Base-by-base conservation (phyloP, 2,888 invertebrate genomes). In the Abrostola triplasia region DNA sequence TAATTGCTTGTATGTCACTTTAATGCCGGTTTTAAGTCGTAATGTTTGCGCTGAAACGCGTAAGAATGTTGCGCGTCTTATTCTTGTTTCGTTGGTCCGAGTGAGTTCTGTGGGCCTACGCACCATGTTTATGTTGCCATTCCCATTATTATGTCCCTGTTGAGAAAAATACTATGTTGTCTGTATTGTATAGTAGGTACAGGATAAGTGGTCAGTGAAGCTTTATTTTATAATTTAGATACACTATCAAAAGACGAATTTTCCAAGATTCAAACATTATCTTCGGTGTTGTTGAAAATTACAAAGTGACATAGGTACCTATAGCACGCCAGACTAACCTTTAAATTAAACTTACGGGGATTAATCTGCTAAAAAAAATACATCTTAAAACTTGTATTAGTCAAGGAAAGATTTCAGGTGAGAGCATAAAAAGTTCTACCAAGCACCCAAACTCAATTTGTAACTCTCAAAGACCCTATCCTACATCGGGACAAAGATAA, bases 1-100 rank as follows among this genome's bases (percentile, higher is more conserved):
- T 77, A 78, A 78, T 79, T 79, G 77, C 79, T 68, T 72, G 67
- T 72, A 67, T 77, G 77, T 76, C 75, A 78, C 68, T 77, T 74
- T 72, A 79, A 77, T 79, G 77, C 67, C 36, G 68, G 67, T 66
- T 77, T 67, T 64, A 74, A 76, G 65, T 79, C 74, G 72, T 76
- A 76, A 77, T 78, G 71, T 76, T 76, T 67, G 77, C 64, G 44
- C 71, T 68, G 68, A 78, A 68, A 66, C 65, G 66, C 73, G 51
- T 61, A 59, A 71, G 69, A 70, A 75, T 70, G 66, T 65, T 57
- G 57, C 44, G 8, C 36, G 61, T 52, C 56, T 52, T 66, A 59
- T 68, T 67, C 61, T 42, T 63, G 64, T 58, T 75, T 64, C 54
- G 53, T 54, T 40, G 47, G 63, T 36, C 38, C n/a, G 24, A 53